Evolutionary conservation across 2,888 invertebrate species (phyloP).

Genomic region (Pseudococcus longispinus): DNA sequence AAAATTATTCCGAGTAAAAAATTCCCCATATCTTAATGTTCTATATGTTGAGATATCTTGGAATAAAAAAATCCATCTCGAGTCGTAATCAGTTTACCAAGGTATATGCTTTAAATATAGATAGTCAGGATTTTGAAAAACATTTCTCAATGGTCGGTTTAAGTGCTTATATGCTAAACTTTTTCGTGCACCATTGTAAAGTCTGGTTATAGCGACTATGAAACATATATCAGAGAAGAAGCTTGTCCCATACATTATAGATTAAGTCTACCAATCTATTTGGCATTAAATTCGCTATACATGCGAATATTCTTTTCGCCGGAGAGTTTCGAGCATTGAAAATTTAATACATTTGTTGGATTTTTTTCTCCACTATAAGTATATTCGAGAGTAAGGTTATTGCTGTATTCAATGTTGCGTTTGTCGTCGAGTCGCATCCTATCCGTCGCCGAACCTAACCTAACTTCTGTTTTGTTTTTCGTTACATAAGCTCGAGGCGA

Average conservation of each 20-base stretch:
- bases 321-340: not conserved
- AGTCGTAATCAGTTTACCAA: not conserved
- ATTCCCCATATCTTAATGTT: not conserved
- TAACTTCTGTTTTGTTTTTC: slow-evolving; percentile 10
- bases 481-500: not conserved
- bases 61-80: not conserved
- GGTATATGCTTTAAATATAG: not conserved
- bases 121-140: not conserved
- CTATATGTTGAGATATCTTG: not conserved
- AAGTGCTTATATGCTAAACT: not conserved
- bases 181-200: slow-evolving; percentile 5
- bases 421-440: not conserved
- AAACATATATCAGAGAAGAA: slow-evolving; percentile 10
- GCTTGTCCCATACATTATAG: slow-evolving; percentile 15
- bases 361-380: not conserved
- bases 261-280: not conserved
- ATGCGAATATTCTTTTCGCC: not conserved
- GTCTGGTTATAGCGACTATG: not conserved
- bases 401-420: not conserved
- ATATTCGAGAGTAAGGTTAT: not conserved
- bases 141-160: not conserved
- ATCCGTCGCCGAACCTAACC: not conserved
- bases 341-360: not conserved
- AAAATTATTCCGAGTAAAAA: not conserved
- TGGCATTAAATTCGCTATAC: not conserved